Evolutionary conservation across 2,888 invertebrate genomes (phyloP).

Genomic region (Machimus atricapillus): DNA sequence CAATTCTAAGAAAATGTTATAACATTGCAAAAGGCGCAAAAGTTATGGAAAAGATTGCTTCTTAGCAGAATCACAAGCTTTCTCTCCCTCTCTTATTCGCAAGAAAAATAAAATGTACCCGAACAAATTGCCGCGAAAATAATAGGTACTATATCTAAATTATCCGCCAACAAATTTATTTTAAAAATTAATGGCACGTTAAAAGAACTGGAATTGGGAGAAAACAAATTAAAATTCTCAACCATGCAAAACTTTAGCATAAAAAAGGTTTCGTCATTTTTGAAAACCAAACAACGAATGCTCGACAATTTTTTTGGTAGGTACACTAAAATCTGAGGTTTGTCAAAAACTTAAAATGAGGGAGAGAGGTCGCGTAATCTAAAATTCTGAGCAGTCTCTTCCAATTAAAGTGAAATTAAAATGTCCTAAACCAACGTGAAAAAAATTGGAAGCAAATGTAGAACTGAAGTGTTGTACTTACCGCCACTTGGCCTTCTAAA

Average conservation of each 20-base stretch:
- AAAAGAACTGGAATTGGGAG: not conserved
- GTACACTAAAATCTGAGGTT: not conserved
- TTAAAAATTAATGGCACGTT: not conserved
- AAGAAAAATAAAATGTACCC: not conserved
- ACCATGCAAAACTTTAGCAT: not conserved
- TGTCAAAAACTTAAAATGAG: not conserved
- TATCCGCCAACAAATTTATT: not conserved
- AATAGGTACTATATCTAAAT: not conserved
- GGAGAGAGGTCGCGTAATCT: not conserved
- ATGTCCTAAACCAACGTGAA: not conserved
- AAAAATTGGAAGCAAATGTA: not conserved
- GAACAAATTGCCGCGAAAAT: not conserved
- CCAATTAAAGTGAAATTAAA: not conserved
- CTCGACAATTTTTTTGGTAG: not conserved
- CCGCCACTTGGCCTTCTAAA: constrained; percentile 68
- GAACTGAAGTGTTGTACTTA: not conserved
- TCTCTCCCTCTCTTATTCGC: not conserved
- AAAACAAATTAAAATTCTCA: not conserved
- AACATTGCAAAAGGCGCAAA: not conserved
- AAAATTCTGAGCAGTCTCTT: not conserved
- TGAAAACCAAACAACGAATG: not conserved
- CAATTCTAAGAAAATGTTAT: not conserved
- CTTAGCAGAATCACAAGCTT: not conserved
- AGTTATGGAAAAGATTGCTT: not conserved
- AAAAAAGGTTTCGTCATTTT: not conserved